A percentile compares a stretch with the other conserved stretches of the same genome.
These are phyloP conservation scores for Aphyosemion australe DNA, from an alignment of 2,113 vertebrate genomes.

Conservation along the genomic window DNA sequence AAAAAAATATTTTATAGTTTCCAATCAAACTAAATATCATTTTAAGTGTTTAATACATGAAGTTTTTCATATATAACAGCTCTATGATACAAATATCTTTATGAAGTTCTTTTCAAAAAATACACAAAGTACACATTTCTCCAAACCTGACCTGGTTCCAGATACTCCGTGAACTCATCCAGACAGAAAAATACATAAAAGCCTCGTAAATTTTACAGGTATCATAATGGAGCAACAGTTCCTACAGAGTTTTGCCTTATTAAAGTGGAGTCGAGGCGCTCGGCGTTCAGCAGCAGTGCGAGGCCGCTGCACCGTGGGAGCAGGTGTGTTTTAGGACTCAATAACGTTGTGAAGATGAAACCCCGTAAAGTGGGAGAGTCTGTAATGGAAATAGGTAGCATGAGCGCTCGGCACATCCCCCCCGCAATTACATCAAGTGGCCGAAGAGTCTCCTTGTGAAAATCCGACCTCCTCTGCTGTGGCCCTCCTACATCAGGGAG, in stretches of 20 bases:
- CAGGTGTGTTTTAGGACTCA: constrained; percentile 75
- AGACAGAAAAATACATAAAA: constrained; percentile 37
- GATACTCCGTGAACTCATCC: not conserved
- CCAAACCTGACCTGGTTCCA: constrained; percentile 14
- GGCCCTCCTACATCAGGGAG: not conserved
- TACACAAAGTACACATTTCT: not conserved
- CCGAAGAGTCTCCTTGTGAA: constrained; percentile 50
- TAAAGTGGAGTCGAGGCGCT: constrained; percentile 26
- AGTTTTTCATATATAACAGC: too few relatives aligned
- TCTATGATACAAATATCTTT: too few relatives aligned
- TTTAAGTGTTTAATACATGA: too few relatives aligned
- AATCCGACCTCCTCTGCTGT: constrained; percentile 25
- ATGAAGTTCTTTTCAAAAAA: not conserved
- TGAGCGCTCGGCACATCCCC: constrained; percentile 41
- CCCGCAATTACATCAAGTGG: constrained; percentile 63
- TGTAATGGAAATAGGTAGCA: constrained; percentile 41
- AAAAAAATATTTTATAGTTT: too few relatives aligned
- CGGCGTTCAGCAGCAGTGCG: constrained; percentile 39
- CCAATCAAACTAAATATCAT: too few relatives aligned
- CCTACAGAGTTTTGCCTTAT: constrained; percentile 11
- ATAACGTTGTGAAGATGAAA: constrained; percentile 56
- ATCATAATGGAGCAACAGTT: constrained; percentile 27
- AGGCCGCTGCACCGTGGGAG: constrained; percentile 49
- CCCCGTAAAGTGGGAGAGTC: constrained; percentile 52
- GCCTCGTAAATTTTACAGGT: constrained; percentile 33